A percentile compares a stretch with the other conserved stretches of the same genome.
These are phyloP conservation scores for Malurus cyaneus DNA, from an alignment of 2,113 vertebrate genomes.

Conservation along the genomic window DNA sequence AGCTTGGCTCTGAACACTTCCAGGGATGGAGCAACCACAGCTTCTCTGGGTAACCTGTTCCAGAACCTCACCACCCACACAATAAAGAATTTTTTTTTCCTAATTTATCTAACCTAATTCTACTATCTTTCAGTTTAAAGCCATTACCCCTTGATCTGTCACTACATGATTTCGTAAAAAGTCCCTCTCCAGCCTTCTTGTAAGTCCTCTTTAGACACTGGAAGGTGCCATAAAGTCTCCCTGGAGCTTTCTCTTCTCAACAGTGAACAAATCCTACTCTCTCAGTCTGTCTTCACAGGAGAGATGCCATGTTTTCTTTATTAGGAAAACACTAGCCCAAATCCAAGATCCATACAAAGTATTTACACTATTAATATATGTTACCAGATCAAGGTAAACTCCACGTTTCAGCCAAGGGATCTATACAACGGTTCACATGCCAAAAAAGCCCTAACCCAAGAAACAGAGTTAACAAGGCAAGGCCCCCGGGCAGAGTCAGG, in stretches of 20 bases:
- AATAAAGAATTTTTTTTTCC: not conserved
- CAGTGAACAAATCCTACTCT: not conserved
- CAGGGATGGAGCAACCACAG: not conserved
- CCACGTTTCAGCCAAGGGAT: not conserved
- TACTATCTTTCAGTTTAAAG: not conserved
- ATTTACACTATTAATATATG: not conserved
- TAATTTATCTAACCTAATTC: not conserved
- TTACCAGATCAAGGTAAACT: not conserved
- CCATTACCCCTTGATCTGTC: not conserved
- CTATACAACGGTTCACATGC: not conserved
- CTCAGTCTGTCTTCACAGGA: not conserved
- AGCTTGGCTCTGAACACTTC: not conserved
- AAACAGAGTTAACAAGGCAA: not conserved
- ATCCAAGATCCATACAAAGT: not conserved
- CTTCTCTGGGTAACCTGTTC: not conserved
- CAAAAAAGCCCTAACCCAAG: not conserved
- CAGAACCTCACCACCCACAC: not conserved
- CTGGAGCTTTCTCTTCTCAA: not conserved
- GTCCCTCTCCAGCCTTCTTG: not conserved
- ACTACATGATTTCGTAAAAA: not conserved
- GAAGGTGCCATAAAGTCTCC: not conserved
- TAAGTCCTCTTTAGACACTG: not conserved
- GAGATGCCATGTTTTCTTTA: not conserved
- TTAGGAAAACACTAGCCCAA: not conserved
- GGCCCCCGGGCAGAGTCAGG: not conserved